Base-by-base conservation (phyloP, 2,113 vertebrate species). In the Cercocebus atys region DNA sequence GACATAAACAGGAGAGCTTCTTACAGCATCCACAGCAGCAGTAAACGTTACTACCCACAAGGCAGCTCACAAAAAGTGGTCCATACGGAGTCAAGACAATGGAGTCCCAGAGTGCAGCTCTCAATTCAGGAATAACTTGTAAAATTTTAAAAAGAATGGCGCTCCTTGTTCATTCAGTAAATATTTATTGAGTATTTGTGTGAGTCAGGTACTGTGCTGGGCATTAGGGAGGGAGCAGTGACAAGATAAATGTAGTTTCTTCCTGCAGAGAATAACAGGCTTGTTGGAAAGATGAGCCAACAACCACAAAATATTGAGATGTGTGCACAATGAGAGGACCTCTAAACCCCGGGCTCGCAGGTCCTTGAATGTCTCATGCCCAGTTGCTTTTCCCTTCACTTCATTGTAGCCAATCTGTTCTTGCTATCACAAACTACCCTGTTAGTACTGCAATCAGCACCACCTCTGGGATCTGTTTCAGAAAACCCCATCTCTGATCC, bases 161-260 rank as follows among this genome's bases (percentile, higher is more conserved):
- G 47, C 43, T 93, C 12, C 45, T 73, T 83, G 55, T 73, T 90
- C 64, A 90, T 52, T 93, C 61, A n/a, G 50, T 90, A 93, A 90
- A 93, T 75, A 52, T 66, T 83, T 72, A 87, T 35, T 47, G 45
- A 79, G 38, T 87, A 70, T 83, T 87, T 92, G 38, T 68, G 55
- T 76, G 78, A 25, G 38, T 92, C 72, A 43, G 23, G 30, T 40
- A 45, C 87, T 81, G 8, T 20, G 1, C 76, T 73, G 81, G 32
- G 82, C 79, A 50, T 59, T 43, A 32, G 76, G 64, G 68, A 95
- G 35, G 14, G 78, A 88, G 81, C 18, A 40, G 25, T 45, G 18
- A 80, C 72, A 81, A 92, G 95, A 88, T 32, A 84, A 73, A 94
- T 96, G 72, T 18, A 75, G 12, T 43, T 38, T 11, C 43, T 70